These are phyloP conservation scores for Pseudolaguvia tuberculata DNA, from an alignment of 2,113 vertebrate species.

Conservation along the genomic window DNA sequence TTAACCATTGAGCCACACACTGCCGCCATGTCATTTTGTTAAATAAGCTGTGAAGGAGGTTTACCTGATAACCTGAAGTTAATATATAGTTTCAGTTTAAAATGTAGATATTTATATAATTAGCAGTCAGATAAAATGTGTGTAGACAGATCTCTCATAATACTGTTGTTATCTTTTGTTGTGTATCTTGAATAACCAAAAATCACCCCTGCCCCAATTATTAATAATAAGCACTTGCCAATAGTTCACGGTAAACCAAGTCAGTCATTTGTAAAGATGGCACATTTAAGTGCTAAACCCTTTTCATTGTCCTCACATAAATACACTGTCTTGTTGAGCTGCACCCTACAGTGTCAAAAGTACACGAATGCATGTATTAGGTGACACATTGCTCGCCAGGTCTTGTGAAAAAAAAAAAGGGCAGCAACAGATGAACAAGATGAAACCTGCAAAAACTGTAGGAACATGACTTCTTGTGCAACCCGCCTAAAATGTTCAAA, in stretches of 20 bases:
- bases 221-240: constrained; percentile 26
- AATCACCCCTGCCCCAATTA: neutral
- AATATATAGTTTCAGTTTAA: neutral
- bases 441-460: constrained; percentile 16
- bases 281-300: neutral
- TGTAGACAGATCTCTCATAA: neutral
- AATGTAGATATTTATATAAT: too few species aligned
- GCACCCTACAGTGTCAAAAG: neutral
- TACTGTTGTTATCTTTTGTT: neutral
- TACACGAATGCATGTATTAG: constrained; percentile 6
- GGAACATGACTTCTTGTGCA: constrained; percentile 8
- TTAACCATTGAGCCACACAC: too few species aligned
- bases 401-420: constrained; percentile 10
- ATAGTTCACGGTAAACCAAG: neutral
- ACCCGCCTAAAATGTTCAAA: neutral
- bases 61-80: neutral
- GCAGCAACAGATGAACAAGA: constrained; percentile 31
- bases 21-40: neutral
- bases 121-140: neutral
- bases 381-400: constrained; percentile 21
- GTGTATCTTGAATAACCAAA: constrained; percentile 17
- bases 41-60: neutral
- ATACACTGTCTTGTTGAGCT: constrained; percentile 20
- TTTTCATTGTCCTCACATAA: neutral
- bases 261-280: neutral